Percentiles rank a stretch among this genome's conserved stretches.
phyloP scores from a whole-genome alignment of 2,797 vertebrate species.

The Carcharodon carcharias region DNA sequence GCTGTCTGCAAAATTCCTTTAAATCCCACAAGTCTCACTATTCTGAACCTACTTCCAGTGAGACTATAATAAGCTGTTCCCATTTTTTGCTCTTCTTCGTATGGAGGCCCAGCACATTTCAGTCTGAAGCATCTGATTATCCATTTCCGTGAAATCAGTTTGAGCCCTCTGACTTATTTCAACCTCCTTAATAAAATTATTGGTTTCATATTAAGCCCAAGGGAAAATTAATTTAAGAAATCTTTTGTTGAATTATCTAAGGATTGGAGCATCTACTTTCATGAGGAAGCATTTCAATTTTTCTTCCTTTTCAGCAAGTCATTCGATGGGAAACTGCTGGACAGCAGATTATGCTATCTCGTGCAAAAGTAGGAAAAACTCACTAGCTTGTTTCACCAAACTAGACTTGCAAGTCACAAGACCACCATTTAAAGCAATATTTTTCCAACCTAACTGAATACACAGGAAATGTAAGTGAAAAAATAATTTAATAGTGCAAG shows the following conservation, averaged over 20 bases:
- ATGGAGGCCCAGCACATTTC: neutral
- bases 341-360: neutral
- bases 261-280: neutral
- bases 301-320: neutral
- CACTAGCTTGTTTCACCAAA: neutral
- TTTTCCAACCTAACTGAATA: neutral
- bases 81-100: neutral
- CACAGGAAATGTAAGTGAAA: neutral
- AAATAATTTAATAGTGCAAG: neutral
- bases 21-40: neutral
- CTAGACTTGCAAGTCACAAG: too few relatives aligned
- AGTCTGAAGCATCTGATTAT: neutral
- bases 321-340: neutral
- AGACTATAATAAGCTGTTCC: neutral
- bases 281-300: neutral
- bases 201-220: neutral
- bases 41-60: neutral
- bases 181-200: neutral
- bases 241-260: neutral
- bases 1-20: neutral
- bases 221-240: neutral
- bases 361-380: neutral
- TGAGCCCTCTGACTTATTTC: neutral
- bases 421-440: neutral
- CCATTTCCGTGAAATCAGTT: neutral